Conservation (phyloP, 2,888 invertebrate genomes). For the Euclidia mi region DNA sequence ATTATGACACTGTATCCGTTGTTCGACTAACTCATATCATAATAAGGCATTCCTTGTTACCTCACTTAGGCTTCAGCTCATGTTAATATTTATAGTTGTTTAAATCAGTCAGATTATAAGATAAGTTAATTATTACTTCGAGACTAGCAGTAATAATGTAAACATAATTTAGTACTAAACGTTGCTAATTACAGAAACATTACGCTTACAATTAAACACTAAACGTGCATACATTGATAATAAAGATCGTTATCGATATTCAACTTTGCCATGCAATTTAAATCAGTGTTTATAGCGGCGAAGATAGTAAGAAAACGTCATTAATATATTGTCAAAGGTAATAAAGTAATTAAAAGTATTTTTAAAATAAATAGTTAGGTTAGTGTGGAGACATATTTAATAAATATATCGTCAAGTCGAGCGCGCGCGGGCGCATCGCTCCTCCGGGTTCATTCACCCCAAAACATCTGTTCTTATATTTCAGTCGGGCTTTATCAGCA, state of each 20-base stretch:
- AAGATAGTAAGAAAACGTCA: conserved; percentile 37
- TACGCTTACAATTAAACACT: conserved; percentile 38
- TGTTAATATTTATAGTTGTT: no score
- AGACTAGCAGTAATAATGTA: conserved; percentile 11
- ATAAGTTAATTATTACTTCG: not conserved
- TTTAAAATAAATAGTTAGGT: conserved; percentile 66
- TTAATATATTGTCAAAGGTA: conserved; percentile 50
- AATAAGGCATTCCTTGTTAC: no score
- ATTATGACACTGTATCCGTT: no score
- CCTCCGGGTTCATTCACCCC: conserved; percentile 79
- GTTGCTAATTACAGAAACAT: conserved; percentile 28
- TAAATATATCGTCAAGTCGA: conserved; percentile 73
- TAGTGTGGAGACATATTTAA: conserved; percentile 62
- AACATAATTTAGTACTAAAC: conserved; percentile 28
- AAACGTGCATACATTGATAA: conserved; percentile 35
- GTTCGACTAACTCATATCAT: no score
- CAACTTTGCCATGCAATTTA: conserved; percentile 41
- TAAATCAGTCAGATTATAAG: conserved; percentile 4
- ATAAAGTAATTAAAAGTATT: conserved; percentile 62
- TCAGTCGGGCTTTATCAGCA: conserved; percentile 79
- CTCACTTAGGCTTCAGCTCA: no score
- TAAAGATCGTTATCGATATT: conserved; percentile 50
- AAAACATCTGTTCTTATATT: conserved; percentile 88
- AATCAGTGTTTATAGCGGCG: conserved; percentile 38
- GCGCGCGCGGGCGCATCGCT: conserved; percentile 66